Evolutionary conservation across 2,888 invertebrate species (phyloP).

Genomic region (Anticlea derivata): DNA sequence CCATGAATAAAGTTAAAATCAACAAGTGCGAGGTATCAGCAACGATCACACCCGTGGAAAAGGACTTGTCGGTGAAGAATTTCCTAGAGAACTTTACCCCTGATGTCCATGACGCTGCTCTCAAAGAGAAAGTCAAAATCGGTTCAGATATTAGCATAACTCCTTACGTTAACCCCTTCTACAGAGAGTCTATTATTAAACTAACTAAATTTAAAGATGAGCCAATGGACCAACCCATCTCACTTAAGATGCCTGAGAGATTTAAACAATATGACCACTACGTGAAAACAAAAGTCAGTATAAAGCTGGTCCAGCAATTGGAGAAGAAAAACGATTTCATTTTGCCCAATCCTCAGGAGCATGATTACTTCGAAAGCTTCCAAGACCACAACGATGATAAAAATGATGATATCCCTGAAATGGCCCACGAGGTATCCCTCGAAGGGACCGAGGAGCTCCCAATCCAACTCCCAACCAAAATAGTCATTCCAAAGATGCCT

Average conservation of each 20-base stretch:
- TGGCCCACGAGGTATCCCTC: constrained; percentile 66
- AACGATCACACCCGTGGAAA: constrained; percentile 44
- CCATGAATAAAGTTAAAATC: constrained; percentile 53
- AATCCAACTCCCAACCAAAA: constrained; percentile 42
- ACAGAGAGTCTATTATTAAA: constrained; percentile 48
- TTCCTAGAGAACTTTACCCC: constrained; percentile 71
- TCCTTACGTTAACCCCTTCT: constrained; percentile 19
- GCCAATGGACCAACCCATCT: not conserved
- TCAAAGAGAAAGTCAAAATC: constrained; percentile 23
- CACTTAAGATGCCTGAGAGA: constrained; percentile 56
- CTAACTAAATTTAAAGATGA: constrained; percentile 51
- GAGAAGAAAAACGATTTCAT: constrained; percentile 10
- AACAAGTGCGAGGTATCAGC: constrained; percentile 35
- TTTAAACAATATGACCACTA: constrained; percentile 43
- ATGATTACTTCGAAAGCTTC: constrained; percentile 29
- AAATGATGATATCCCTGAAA: constrained; percentile 58
- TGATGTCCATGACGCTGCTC: constrained; percentile 41
- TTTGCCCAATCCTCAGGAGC: constrained; percentile 1
- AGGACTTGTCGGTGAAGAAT: constrained; percentile 59
- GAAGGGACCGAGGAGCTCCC: constrained; percentile 49
- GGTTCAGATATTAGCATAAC: constrained; percentile 43
- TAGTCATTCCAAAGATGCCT: constrained; percentile 56
- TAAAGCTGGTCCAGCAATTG: constrained; percentile 46
- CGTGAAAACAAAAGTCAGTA: constrained; percentile 42
- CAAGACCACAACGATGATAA: constrained; percentile 35